Evolutionary conservation across 2,113 vertebrate genomes (phyloP).

Genomic region (Tachysurus vachellii): DNA sequence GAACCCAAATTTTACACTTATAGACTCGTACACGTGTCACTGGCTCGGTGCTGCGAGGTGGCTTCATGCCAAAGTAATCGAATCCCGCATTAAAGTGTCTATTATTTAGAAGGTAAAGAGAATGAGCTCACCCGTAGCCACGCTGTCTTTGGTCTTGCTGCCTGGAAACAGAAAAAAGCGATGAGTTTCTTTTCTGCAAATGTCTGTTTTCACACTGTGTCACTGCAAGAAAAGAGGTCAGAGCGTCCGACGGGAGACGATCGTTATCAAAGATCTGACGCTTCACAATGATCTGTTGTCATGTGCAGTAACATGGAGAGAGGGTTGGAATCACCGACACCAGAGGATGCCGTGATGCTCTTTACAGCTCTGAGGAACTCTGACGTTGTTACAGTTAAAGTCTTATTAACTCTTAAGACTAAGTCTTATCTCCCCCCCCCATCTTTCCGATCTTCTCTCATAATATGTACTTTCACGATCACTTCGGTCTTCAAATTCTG

Average conservation of each 20-base stretch:
- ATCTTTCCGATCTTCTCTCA: no score
- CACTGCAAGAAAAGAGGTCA: not conserved
- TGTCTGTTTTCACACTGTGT: not conserved
- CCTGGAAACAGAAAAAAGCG: slow-evolving; percentile 69
- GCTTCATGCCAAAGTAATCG: slow-evolving; percentile 19
- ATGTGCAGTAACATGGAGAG: not conserved
- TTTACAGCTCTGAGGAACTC: not conserved
- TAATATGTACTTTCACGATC: no score
- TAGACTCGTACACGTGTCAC: not conserved
- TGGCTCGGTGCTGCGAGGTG: slow-evolving; percentile 30
- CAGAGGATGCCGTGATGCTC: not conserved
- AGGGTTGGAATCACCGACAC: not conserved
- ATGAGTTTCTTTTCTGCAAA: not conserved
- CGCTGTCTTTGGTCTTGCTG: slow-evolving; percentile 93
- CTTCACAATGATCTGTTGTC: not conserved
- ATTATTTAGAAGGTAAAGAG: slow-evolving; percentile 46
- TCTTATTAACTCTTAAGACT: no score
- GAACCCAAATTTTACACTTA: slow-evolving; percentile 1
- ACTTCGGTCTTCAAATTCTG: no score
- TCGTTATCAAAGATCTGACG: not conserved
- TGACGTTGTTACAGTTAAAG: not conserved
- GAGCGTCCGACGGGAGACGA: not conserved
- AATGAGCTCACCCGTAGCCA: slow-evolving; percentile 84
- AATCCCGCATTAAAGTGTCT: slow-evolving; percentile 26
- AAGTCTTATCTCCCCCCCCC: no score